A percentile compares a stretch with the other conserved stretches of the same genome.
Evolutionary conservation across 92 coral and sea anemone species (phyloP).

Genomic region (Zoanthus sansibaricus): DNA sequence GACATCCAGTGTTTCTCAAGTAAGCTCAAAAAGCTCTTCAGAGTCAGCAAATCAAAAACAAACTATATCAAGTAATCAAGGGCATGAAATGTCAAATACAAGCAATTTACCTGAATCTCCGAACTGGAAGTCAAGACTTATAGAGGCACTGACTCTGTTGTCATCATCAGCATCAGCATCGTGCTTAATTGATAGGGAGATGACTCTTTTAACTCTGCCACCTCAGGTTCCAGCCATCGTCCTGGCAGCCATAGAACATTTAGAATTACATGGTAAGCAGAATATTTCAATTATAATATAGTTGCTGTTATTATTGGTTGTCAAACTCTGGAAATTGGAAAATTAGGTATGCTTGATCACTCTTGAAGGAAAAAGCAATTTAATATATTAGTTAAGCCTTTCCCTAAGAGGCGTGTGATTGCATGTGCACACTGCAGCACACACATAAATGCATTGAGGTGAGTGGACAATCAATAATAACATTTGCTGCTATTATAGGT

Average conservation of each 20-base stretch:
- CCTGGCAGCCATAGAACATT: slow-evolving; percentile 85
- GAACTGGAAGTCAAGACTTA: slow-evolving; percentile 89
- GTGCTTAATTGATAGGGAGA: slow-evolving; percentile 85
- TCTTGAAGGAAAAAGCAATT: too few relatives aligned
- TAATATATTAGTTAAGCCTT: too few relatives aligned
- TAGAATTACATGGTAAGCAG: slow-evolving; percentile 87
- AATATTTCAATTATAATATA: background rate
- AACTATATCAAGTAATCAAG: slow-evolving; percentile 40
- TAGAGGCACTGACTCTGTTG: slow-evolving; percentile 91
- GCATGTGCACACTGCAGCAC: too few relatives aligned
- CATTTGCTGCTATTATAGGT: too few relatives aligned
- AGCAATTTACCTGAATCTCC: slow-evolving; percentile 75
- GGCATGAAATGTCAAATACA: slow-evolving; percentile 24
- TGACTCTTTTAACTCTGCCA: slow-evolving; percentile 69
- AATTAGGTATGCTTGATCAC: too few relatives aligned
- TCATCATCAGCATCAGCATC: slow-evolving; percentile 97
- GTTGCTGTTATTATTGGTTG: too few relatives aligned
- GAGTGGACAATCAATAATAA: too few relatives aligned
- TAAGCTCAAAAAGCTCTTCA: slow-evolving; percentile 62
- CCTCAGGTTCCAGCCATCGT: slow-evolving; percentile 96
- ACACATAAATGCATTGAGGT: too few relatives aligned
- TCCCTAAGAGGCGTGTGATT: too few relatives aligned
- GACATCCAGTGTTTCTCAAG: slow-evolving; percentile 76
- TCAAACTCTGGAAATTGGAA: too few relatives aligned
- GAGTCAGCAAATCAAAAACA: slow-evolving; percentile 53